Percentiles rank a stretch among this genome's conserved stretches.
phyloP scores from a whole-genome alignment of 1,140 invertebrate genomes.

The Apis laboriosa region DNA sequence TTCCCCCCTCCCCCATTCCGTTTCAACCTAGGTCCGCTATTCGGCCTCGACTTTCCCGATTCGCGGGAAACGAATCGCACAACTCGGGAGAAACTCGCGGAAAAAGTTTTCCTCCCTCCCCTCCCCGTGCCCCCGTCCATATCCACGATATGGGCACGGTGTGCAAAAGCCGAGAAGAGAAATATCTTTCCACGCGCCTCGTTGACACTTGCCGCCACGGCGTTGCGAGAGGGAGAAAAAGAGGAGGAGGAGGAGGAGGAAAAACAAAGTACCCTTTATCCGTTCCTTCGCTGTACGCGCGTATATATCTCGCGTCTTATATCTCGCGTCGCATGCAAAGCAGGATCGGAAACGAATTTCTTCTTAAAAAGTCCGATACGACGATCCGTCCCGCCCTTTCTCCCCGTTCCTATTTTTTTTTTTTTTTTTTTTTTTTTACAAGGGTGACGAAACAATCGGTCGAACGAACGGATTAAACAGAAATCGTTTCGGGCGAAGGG shows the following conservation, averaged over 20 bases:
- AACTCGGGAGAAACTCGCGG: too few species aligned
- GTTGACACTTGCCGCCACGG: constrained; percentile 41
- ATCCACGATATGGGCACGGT: too few species aligned
- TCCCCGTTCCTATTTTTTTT: not conserved
- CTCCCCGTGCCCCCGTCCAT: too few species aligned
- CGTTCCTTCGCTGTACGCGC: not conserved
- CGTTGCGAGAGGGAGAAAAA: not conserved
- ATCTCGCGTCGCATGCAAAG: constrained; percentile 20
- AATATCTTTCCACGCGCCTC: constrained; percentile 50
- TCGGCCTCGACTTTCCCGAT: not conserved
- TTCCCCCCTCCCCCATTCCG: too few species aligned
- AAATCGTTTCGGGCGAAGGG: not conserved
- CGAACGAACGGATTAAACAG: too few species aligned
- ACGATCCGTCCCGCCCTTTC: not conserved
- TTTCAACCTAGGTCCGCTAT: too few species aligned
- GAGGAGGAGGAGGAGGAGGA: not conserved
- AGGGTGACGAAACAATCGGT: too few species aligned
- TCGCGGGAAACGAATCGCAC: too few species aligned
- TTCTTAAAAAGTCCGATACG: constrained; percentile 23
- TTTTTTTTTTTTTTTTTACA: not conserved
- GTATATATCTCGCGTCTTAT: not conserved
- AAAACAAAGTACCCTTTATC: constrained; percentile 23
- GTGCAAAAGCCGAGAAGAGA: constrained; percentile 35
- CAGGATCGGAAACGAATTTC: constrained; percentile 41
- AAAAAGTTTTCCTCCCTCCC: too few species aligned